A percentile compares a stretch with the other conserved stretches of the same genome.
Conservation (phyloP, 2,113 vertebrate genomes). For the Dipodomys stephensi region DNA sequence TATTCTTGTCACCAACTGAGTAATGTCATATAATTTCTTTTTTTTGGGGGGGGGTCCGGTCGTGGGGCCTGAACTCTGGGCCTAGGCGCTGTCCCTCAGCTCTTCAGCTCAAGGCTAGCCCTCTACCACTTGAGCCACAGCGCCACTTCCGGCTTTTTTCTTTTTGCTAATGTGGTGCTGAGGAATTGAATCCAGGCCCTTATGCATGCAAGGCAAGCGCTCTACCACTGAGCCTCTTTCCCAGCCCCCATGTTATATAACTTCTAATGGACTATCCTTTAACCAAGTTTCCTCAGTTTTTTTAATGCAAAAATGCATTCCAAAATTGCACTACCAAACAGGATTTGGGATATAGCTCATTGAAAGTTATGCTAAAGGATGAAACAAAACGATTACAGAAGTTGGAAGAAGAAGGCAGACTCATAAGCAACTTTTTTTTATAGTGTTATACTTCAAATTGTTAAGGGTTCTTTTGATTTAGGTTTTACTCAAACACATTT, state of each 20-base stretch:
- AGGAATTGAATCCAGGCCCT: no score
- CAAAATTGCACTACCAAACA: background rate
- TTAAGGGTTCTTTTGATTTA: slow-evolving; percentile 22
- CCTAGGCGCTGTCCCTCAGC: no score
- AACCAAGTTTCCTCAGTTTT: background rate
- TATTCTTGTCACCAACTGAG: background rate
- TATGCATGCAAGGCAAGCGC: no score
- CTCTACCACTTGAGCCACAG: no score
- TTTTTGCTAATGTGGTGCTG: no score
- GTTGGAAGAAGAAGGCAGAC: slow-evolving; percentile 20
- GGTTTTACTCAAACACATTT: background rate
- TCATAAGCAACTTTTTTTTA: background rate
- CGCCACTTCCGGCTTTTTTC: no score
- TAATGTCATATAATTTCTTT: background rate
- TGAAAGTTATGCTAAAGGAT: background rate
- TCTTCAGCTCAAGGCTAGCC: no score
- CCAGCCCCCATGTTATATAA: background rate
- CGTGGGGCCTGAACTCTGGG: no score
- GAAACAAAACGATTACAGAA: background rate
- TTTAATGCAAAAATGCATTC: background rate
- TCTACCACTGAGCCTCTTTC: no score
- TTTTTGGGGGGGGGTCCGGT: no score
- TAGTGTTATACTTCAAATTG: background rate
- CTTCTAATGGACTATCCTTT: background rate
- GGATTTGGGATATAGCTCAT: background rate